Percentiles rank a stretch among this genome's conserved stretches.
These are phyloP conservation scores for Melanostigma gelatinosum DNA, from an alignment of 2,113 vertebrate species.

Conservation along the genomic window DNA sequence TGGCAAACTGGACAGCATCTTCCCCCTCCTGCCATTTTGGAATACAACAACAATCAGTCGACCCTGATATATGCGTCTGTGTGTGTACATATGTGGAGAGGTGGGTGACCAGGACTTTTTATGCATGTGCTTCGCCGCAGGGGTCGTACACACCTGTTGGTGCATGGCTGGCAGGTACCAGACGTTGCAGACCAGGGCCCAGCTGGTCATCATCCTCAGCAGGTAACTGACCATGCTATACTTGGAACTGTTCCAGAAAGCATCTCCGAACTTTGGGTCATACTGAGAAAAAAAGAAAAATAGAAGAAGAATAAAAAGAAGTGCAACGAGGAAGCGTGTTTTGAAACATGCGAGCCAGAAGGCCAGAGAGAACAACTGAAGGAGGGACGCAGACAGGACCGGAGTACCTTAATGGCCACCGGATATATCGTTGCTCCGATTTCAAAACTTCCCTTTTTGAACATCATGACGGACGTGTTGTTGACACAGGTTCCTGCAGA, in stretches of 20 bases:
- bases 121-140: neutral
- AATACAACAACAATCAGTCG: conserved; percentile 31
- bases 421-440: conserved; percentile 96
- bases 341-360: neutral
- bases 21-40: conserved; percentile 86
- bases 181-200: conserved; percentile 96
- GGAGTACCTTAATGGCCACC: conserved; percentile 89
- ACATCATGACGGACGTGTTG: conserved; percentile 99
- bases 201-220: conserved; percentile 97
- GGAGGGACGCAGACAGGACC: neutral
- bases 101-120: neutral
- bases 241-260: conserved; percentile 98
- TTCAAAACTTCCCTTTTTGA: conserved; percentile 99
- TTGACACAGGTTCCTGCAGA: conserved; percentile 95
- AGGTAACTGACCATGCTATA: conserved; percentile 94
- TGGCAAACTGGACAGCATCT: conserved; percentile 96
- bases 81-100: neutral
- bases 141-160: conserved; percentile 85
- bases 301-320: neutral
- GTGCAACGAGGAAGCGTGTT: neutral
- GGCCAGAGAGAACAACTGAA: neutral
- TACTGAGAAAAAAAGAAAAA: conserved; percentile 82
- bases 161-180: conserved; percentile 97
- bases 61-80: neutral
- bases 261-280: conserved; percentile 96